Evolutionary conservation across 1,140 invertebrate species (phyloP), one percentile per base, ranked within the genome.

Genomic region (Popillia japonica): DNA sequence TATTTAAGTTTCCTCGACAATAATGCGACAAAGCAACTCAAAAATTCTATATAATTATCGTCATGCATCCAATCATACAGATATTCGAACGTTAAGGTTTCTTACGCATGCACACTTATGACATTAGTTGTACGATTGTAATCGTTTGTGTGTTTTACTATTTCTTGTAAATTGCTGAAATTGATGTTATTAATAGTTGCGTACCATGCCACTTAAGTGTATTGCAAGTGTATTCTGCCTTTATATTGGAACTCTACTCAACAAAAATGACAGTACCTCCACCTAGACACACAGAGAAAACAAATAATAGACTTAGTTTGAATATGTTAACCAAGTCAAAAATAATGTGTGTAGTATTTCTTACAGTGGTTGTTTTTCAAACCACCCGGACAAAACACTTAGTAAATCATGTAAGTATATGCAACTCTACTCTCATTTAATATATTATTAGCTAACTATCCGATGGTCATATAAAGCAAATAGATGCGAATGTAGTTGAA

Each of bases 141-240:
- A 64, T 9, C 23, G 17, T 64, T 20, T 9, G 22, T 20, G 22
- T 17, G n/a, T n/a, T n/a, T n/a, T n/a, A n/a, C n/a, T n/a, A n/a
- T 4, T 4, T 11, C 41, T 42, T 42, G 17, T 17, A 64, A 20
- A 64, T 27, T 64, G 61, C 22, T 64, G 22, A 64, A 64, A 64
- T 11, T 64, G 17, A 64, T 64, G 7, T 64, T 64, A 64, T 27
- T 64, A 22, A 64, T 64, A 64, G 11, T 22, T 27, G 23, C 23
- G 10, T 11, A 64, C 22, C 22, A 64, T 64, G 17, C 22, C 61
- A 6, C 17, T 64, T 64, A 64, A 17, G 22, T 6, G 20, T 64
- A 64, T 64, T 64, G 61, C 61, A 64, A 22, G 17, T 27, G 8
- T 64, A 64, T 64, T 20, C 61, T 64, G 61, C 61, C 61, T 64